Evolutionary conservation across 2,797 vertebrate genomes (phyloP).

Genomic region (Falco biarmicus): DNA sequence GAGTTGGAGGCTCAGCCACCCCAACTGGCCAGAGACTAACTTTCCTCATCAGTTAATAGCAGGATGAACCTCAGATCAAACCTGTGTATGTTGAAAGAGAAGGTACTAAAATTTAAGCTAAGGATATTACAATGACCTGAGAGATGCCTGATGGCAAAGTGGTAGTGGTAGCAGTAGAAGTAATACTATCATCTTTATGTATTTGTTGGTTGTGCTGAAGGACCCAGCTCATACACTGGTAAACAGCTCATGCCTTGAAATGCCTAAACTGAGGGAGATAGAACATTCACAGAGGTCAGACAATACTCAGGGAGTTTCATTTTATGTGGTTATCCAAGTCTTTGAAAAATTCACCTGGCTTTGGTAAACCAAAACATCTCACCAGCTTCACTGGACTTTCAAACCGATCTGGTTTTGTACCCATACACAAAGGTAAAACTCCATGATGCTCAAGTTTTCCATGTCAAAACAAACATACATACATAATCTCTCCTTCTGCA

Average conservation of each 20-base stretch:
- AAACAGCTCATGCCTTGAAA: neutral
- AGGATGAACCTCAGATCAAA: neutral
- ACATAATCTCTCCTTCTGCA: neutral
- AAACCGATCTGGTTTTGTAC: rapidly evolving
- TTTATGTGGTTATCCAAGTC: neutral
- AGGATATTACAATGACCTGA: neutral
- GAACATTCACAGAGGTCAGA: neutral
- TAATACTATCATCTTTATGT: neutral
- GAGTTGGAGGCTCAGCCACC: neutral
- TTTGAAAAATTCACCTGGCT: neutral
- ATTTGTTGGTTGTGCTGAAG: neutral
- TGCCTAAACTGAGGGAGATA: neutral
- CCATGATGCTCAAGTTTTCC: neutral
- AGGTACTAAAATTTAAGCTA: neutral
- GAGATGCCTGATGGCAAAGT: neutral
- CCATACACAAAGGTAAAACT: neutral
- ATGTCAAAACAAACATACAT: neutral
- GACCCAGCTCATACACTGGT: neutral
- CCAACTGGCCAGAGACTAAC: neutral
- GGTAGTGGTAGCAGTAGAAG: neutral
- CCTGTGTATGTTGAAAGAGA: neutral
- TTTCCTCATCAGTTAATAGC: neutral
- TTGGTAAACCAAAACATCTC: neutral
- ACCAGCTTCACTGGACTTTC: neutral
- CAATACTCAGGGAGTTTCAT: neutral